Evolutionary conservation across 2,113 vertebrate genomes (phyloP).

Genomic region (Serilophus lunatus): DNA sequence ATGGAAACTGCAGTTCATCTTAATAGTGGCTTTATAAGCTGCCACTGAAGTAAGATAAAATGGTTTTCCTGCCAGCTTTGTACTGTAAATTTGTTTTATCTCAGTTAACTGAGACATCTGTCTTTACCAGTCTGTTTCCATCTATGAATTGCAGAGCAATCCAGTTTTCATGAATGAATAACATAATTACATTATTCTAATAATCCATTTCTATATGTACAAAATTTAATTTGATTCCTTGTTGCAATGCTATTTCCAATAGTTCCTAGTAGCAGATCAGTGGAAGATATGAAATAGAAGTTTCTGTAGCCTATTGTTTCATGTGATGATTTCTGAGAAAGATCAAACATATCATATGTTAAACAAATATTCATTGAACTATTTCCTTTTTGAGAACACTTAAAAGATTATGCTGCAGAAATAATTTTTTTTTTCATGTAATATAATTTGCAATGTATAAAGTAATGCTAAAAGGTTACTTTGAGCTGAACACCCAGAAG

Average conservation of each 20-base stretch:
- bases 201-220: neutral
- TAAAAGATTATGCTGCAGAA: neutral
- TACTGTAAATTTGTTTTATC: neutral
- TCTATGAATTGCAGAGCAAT: neutral
- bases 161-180: neutral
- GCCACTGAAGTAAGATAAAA: neutral
- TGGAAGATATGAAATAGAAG: neutral
- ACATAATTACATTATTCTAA: neutral
- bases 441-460: neutral
- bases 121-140: neutral
- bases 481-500: slow-evolving; percentile 27
- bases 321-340: neutral
- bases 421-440: slow-evolving; percentile 25
- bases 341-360: neutral
- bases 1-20: neutral
- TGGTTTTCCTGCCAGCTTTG: neutral
- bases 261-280: neutral
- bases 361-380: neutral
- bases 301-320: neutral
- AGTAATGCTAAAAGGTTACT: neutral
- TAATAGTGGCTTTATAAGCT: neutral
- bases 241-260: neutral
- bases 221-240: neutral
- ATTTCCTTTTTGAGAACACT: neutral
- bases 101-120: neutral